These are phyloP conservation scores for Gortyna flavago DNA, from an alignment of 2,888 invertebrate genomes.

Conservation along the genomic window DNA sequence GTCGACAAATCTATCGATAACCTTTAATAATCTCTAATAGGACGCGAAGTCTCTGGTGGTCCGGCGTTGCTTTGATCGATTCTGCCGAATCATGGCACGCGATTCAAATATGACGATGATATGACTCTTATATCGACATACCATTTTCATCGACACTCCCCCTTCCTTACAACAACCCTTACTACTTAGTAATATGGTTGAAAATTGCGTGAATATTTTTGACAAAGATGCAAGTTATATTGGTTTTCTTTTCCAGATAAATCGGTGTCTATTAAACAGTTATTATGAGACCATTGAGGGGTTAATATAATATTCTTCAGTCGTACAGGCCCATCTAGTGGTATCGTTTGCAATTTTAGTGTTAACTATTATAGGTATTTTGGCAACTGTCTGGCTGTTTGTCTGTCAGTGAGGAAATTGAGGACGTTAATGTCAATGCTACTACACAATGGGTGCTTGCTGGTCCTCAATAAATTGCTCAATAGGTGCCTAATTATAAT, in stretches of 20 bases:
- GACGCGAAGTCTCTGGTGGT: conserved; percentile 86
- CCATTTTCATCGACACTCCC: conserved; percentile 43
- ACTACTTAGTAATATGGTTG: conserved; percentile 46
- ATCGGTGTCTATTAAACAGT: conserved; percentile 88
- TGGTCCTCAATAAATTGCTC: conserved; percentile 31
- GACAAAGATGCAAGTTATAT: conserved; percentile 25
- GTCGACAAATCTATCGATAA: conserved; percentile 70
- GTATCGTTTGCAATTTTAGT: conserved; percentile 71
- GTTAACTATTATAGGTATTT: conserved; percentile 52
- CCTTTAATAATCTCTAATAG: conserved; percentile 62
- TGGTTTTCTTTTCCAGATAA: conserved; percentile 77
- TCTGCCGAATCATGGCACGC: conserved; percentile 89
- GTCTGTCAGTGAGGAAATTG: conserved; percentile 58
- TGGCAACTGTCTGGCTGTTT: conserved; percentile 55
- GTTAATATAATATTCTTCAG: conserved; percentile 88
- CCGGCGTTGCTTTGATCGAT: conserved; percentile 85
- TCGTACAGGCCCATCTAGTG: conserved; percentile 70
- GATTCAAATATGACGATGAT: conserved; percentile 89
- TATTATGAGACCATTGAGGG: conserved; percentile 85
- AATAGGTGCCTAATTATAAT: conserved; percentile 49
- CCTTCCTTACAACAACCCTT: conserved; percentile 54
- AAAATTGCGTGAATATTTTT: conserved; percentile 34
- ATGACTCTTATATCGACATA: conserved; percentile 81
- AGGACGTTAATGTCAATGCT: conserved; percentile 48
- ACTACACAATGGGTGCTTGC: conserved; percentile 24